Conservation (phyloP, 2,797 vertebrate species). For the Clarias platycephalus region DNA sequence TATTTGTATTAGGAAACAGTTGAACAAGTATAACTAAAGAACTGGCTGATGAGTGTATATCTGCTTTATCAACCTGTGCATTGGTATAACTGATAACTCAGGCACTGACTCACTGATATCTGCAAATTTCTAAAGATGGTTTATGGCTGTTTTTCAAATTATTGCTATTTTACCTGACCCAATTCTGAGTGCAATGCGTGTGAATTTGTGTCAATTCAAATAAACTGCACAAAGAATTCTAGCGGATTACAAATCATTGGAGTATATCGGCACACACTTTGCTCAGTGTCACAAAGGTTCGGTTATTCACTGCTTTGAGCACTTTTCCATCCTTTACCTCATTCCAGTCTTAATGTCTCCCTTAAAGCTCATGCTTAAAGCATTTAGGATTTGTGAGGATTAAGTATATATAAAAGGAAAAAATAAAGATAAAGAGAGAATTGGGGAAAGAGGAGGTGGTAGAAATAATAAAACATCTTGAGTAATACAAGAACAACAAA, state of each 20-base stretch:
- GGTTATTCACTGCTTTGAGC: background rate
- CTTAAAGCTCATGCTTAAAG: conserved; percentile 53
- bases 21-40: too few species aligned
- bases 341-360: conserved; percentile 39
- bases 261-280: conserved; percentile 20
- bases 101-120: background rate
- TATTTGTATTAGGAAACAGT: too few species aligned
- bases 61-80: background rate
- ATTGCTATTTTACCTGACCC: conserved; percentile 15
- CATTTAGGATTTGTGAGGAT: conserved; percentile 56
- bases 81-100: background rate
- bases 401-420: conserved; percentile 51
- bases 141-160: conserved; percentile 22
- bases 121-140: background rate
- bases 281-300: conserved; percentile 5
- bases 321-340: conserved; percentile 11
- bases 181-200: background rate
- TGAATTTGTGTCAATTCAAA: conserved; percentile 17
- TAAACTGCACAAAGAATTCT: conserved; percentile 12
- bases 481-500: background rate
- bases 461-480: conserved; percentile 1
- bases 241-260: conserved; percentile 11
- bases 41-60: background rate
- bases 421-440: background rate
- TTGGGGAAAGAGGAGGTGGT: background rate